These are phyloP conservation scores for Alligator sinensis DNA, from an alignment of 2,113 vertebrate genomes.

Conservation along the genomic window DNA sequence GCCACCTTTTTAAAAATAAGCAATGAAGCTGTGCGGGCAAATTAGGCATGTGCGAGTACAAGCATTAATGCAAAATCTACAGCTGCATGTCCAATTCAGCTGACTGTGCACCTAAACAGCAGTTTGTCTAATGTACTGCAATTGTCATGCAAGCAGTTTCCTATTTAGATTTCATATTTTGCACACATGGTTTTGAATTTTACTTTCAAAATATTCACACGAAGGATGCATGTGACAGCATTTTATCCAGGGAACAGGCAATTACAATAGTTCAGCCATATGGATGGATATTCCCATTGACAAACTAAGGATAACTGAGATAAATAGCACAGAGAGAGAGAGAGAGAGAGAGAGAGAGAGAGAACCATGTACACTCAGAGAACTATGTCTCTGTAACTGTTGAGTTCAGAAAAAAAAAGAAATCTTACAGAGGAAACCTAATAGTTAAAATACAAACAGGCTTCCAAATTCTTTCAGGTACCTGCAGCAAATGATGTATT, in stretches of 20 bases:
- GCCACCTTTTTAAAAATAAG: not conserved
- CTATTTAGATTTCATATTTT: not conserved
- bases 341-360: not conserved
- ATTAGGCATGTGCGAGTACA: not conserved
- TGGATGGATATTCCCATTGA: not conserved
- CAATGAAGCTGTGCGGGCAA: not conserved
- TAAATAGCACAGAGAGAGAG: not conserved
- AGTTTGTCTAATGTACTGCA: not conserved
- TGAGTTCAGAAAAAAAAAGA: not conserved
- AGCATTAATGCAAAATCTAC: not conserved
- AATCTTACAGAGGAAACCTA: constrained; percentile 60
- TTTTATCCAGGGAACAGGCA: not conserved
- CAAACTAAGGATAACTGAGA: not conserved
- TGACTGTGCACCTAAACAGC: not conserved
- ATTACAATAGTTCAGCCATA: not conserved
- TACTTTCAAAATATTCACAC: not conserved
- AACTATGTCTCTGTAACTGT: not conserved
- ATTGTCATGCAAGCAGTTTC: not conserved
- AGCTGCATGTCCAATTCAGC: not conserved
- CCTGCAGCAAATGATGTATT: constrained; percentile 81
- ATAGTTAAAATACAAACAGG: constrained; percentile 76
- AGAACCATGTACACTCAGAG: not conserved
- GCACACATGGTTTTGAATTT: not conserved
- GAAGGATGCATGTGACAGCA: not conserved
- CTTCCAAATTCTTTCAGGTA: constrained; percentile 80